Percentiles rank a stretch among this genome's conserved stretches.
Evolutionary conservation across 2,113 vertebrate species (phyloP).

Genomic region (Patagioenas fasciata): DNA sequence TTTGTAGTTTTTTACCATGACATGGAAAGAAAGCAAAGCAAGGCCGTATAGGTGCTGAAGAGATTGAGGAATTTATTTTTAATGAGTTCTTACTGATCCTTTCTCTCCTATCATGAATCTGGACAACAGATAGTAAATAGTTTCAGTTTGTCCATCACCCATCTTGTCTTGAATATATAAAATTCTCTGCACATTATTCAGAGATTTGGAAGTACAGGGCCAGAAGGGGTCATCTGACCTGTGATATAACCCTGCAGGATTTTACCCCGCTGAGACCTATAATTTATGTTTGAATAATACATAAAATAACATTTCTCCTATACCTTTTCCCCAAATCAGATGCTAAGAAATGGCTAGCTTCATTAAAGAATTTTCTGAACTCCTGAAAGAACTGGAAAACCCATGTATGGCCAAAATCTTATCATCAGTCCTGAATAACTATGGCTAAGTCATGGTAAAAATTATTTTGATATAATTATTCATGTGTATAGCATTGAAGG

Average conservation of each 20-base stretch:
- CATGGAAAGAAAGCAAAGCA: not conserved
- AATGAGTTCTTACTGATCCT: not conserved
- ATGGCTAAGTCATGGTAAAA: not conserved
- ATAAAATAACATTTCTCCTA: not conserved
- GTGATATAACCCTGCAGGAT: not conserved
- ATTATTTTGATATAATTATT: not conserved
- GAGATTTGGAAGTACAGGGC: not conserved
- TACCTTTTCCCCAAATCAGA: not conserved
- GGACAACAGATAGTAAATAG: not conserved
- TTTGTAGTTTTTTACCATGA: not conserved
- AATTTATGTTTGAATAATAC: constrained; percentile 26
- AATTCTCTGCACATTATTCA: not conserved
- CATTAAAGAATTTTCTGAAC: not conserved
- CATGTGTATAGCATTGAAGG: not conserved
- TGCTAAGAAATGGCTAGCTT: not conserved
- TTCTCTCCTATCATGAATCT: not conserved
- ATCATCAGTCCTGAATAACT: not conserved
- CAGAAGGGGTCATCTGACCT: not conserved
- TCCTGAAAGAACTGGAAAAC: not conserved
- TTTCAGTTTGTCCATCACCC: not conserved
- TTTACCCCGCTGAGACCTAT: not conserved
- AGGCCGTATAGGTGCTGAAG: not conserved
- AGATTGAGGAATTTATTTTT: constrained; percentile 6
- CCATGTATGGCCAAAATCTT: not conserved
- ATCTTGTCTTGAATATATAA: not conserved